phyloP scores from a whole-genome alignment of 1,140 invertebrate species.

The Drosophila biarmipes region DNA sequence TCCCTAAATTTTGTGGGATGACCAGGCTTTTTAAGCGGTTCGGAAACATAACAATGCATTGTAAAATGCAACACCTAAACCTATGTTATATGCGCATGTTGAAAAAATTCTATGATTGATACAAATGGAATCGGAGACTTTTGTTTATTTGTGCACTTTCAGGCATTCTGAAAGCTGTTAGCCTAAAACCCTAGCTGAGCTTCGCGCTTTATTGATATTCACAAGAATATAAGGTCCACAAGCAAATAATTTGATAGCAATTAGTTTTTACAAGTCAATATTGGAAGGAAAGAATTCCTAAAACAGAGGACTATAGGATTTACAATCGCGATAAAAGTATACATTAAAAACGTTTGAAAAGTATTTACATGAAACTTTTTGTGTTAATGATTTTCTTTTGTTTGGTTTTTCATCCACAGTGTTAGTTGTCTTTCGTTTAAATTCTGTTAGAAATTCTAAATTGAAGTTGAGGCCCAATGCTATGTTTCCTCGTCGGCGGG shows the following conservation, averaged over 20 bases:
- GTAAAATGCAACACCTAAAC: conserved; percentile 10
- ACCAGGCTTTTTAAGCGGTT: conserved; percentile 12
- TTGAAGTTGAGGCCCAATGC: not conserved
- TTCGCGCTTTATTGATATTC: not conserved
- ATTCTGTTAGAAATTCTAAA: not conserved
- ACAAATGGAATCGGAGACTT: not conserved
- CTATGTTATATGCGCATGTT: not conserved
- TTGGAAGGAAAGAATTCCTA: not conserved
- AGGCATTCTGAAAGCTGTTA: not conserved
- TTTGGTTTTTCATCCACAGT: not conserved
- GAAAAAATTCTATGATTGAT: not conserved
- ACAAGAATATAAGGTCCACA: not conserved
- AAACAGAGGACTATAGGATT: not conserved
- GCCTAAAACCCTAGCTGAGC: not conserved
- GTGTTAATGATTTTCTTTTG: not conserved
- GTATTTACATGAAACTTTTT: conserved; percentile 3
- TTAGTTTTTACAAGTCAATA: conserved; percentile 1
- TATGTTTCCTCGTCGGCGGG: not conserved
- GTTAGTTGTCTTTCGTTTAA: not conserved
- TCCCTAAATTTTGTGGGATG: conserved; percentile 4
- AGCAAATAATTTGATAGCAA: not conserved
- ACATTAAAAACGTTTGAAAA: not conserved
- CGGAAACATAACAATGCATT: conserved; percentile 35
- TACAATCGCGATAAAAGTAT: not conserved
- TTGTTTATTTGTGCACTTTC: not conserved